Conservation (phyloP, 2,888 invertebrate species). For the Heliconius ismenius region DNA sequence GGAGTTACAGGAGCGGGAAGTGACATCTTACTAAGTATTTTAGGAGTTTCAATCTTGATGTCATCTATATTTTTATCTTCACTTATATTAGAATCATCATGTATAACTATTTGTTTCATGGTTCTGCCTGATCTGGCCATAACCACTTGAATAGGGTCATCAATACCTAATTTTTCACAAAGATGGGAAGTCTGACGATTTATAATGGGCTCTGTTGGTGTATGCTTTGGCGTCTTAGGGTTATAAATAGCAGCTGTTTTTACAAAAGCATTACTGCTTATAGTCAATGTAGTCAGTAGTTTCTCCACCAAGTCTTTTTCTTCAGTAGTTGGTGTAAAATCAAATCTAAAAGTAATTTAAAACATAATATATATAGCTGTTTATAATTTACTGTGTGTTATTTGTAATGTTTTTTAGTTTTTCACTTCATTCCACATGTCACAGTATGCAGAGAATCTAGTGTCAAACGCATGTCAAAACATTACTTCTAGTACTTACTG, state of each 20-base stretch:
- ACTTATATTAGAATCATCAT: conserved; percentile 26
- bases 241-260: conserved; percentile 86
- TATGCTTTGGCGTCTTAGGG: conserved; percentile 59
- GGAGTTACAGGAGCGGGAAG: conserved; percentile 72
- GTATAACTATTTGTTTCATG: conserved; percentile 55
- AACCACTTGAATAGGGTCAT: conserved; percentile 89
- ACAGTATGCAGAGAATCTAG: neutral
- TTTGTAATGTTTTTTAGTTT: neutral
- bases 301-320: conserved; percentile 85
- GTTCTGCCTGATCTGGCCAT: conserved; percentile 76
- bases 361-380: neutral
- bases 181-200: conserved; percentile 87
- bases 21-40: conserved; percentile 62
- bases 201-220: conserved; percentile 77
- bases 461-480: neutral
- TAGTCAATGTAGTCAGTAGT: conserved; percentile 85
- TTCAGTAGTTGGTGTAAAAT: conserved; percentile 87
- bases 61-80: conserved; percentile 15
- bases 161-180: conserved; percentile 86
- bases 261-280: conserved; percentile 89
- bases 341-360: conserved; percentile 77
- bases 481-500: neutral
- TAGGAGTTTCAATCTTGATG: conserved; percentile 50
- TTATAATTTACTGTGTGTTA: neutral
- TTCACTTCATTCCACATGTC: neutral